Conservation (phyloP, 2,797 vertebrate genomes). For the Tachyglossus aculeatus region DNA sequence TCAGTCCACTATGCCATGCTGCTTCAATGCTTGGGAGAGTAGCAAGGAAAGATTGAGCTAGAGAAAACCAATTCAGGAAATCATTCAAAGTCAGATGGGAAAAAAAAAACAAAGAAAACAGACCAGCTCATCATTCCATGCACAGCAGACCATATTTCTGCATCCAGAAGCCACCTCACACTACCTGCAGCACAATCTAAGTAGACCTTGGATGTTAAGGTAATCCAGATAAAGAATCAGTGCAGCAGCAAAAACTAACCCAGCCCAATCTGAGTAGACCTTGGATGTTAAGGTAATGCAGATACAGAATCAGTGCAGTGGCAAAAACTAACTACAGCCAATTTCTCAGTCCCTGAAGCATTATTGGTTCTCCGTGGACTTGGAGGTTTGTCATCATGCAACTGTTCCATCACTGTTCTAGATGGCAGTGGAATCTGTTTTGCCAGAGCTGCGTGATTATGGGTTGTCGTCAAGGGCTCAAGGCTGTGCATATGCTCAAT, state of each 20-base stretch:
- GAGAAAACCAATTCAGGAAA: background rate
- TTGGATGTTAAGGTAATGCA: background rate
- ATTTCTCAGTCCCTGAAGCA: background rate
- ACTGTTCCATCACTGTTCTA: background rate
- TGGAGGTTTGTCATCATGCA: slow-evolving; percentile 22
- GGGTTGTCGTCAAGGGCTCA: slow-evolving; percentile 24
- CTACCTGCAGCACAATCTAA: background rate
- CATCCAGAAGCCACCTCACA: background rate
- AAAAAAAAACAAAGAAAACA: no score
- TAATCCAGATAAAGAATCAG: background rate
- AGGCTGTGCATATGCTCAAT: background rate
- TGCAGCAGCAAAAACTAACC: no score
- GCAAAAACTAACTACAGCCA: slow-evolving; percentile 16
- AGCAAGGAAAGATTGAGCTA: slow-evolving; percentile 3
- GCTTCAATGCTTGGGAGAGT: no score
- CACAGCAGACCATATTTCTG: background rate
- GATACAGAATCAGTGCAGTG: background rate
- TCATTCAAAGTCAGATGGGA: background rate
- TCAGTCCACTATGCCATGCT: no score
- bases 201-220: background rate
- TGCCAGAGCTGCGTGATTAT: slow-evolving; percentile 20
- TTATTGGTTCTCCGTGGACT: slow-evolving; percentile 14
- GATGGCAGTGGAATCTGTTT: slow-evolving; percentile 21
- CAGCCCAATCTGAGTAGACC: background rate
- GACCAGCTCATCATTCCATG: background rate